phyloP scores from a whole-genome alignment of 1,140 invertebrate genomes.

The Elysia chlorotica region DNA sequence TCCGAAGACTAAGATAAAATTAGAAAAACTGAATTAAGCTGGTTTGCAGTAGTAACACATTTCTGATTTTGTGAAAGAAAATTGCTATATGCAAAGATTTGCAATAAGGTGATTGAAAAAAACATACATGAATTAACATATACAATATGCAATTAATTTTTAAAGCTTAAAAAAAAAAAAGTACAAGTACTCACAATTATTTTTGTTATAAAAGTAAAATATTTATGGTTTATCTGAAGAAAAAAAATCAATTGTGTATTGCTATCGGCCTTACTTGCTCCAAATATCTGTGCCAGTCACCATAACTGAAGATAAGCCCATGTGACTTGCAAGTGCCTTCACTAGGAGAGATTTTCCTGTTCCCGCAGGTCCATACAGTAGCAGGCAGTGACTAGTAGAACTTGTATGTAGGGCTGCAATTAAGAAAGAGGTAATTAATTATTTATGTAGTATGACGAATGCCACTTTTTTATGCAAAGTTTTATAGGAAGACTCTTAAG shows the following conservation, averaged over 20 bases:
- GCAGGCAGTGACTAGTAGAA: not conserved
- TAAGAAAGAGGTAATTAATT: not conserved
- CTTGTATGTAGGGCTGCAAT: not conserved
- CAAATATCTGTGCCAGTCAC: constrained; percentile 17
- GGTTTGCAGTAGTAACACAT: too few species aligned
- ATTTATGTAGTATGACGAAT: not conserved
- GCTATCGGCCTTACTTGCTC: constrained; percentile 14
- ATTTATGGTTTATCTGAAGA: not conserved
- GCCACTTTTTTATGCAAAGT: not conserved
- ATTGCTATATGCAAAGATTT: too few species aligned
- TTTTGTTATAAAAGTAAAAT: not conserved
- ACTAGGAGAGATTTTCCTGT: constrained; percentile 16
- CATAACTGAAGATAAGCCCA: not conserved
- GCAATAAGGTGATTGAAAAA: too few species aligned
- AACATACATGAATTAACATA: not conserved
- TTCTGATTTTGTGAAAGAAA: too few species aligned
- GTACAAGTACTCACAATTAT: not conserved
- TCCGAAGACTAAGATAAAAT: too few species aligned
- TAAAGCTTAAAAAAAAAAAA: not conserved
- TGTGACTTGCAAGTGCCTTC: constrained; percentile 2
- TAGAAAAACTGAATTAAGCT: too few species aligned
- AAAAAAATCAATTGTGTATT: not conserved
- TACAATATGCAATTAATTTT: not conserved
- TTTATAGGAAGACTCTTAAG: too few species aligned
- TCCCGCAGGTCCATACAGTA: constrained; percentile 9